Conservation (phyloP, 1,140 invertebrate species). For the Camponotus floridanus region DNA sequence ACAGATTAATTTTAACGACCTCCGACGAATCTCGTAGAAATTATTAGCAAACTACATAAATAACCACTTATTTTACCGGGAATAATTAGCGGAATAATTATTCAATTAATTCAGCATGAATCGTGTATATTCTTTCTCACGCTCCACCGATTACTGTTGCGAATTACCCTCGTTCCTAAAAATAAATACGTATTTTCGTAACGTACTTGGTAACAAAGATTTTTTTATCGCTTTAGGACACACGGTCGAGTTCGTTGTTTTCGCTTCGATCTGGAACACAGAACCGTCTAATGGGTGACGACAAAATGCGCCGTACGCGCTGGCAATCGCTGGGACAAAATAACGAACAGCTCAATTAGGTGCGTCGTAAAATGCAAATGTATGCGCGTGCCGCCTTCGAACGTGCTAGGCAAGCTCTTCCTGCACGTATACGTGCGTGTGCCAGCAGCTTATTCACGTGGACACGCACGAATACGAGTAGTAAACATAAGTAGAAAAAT, state of each 20-base stretch:
- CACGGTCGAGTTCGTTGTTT: background rate
- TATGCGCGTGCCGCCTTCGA: conserved; percentile 71
- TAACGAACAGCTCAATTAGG: conserved; percentile 80
- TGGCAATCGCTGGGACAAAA: conserved; percentile 70
- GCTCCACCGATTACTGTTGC: background rate
- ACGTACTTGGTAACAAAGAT: conserved; percentile 18
- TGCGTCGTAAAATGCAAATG: conserved; percentile 78
- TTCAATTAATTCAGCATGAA: conserved; percentile 46
- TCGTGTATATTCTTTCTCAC: conserved; percentile 18
- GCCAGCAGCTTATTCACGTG: background rate
- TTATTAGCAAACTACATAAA: conserved; percentile 16
- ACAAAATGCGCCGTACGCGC: conserved; percentile 59
- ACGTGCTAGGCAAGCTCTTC: conserved; percentile 70
- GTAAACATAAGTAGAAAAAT: conserved; percentile 65
- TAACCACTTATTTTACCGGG: conserved; percentile 13
- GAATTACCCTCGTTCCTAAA: conserved; percentile 15
- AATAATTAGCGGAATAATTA: conserved; percentile 60
- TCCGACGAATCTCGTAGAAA: conserved; percentile 10
- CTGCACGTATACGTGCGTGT: background rate
- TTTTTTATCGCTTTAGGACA: conserved; percentile 51
- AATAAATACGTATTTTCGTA: background rate
- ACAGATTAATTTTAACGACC: background rate
- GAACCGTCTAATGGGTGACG: conserved; percentile 56
- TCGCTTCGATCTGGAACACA: conserved; percentile 26
- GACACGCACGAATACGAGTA: background rate